Evolutionary conservation across 2,113 vertebrate genomes (phyloP).

Genomic region (Thunnus thynnus): DNA sequence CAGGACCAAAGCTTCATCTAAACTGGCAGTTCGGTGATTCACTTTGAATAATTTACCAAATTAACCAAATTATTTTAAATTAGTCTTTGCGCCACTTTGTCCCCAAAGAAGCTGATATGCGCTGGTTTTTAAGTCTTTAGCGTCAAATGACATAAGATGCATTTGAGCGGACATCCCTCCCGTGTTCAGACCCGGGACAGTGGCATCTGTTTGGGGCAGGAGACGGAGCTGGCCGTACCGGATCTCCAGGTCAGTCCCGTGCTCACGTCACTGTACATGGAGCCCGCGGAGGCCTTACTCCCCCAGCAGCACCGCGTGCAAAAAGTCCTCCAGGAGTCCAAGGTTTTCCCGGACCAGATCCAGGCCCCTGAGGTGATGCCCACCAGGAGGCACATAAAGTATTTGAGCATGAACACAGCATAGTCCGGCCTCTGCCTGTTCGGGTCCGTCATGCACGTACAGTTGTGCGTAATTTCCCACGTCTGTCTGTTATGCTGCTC

Average conservation of each 20-base stretch:
- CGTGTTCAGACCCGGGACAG: constrained; percentile 92
- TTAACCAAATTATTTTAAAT: constrained; percentile 3
- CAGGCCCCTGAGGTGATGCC: constrained; percentile 95
- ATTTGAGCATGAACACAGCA: constrained; percentile 96
- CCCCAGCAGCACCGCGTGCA: constrained; percentile 96
- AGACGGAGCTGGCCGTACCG: constrained; percentile 92
- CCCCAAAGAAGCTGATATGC: constrained; percentile 19
- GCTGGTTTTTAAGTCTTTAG: constrained; percentile 24
- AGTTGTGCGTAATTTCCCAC: constrained; percentile 94
- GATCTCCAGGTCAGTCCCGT: constrained; percentile 95
- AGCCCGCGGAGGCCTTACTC: constrained; percentile 88
- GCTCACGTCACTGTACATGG: constrained; percentile 95
- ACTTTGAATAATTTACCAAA: constrained; percentile 48
- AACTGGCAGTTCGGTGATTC: constrained; percentile 36
- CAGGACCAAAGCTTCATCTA: not conserved
- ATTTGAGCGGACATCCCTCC: not conserved
- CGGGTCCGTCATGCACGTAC: constrained; percentile 86
- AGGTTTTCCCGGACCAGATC: constrained; percentile 96
- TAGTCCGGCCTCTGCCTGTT: constrained; percentile 86
- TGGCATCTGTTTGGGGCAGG: constrained; percentile 95
- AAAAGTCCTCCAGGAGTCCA: constrained; percentile 93
- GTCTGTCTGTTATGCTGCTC: constrained; percentile 94
- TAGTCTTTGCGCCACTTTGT: constrained; percentile 11
- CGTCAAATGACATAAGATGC: constrained; percentile 20
- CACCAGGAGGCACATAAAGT: constrained; percentile 97